Base-by-base conservation (phyloP, 2,113 vertebrate species). In the Leptobrachium leishanense region DNA sequence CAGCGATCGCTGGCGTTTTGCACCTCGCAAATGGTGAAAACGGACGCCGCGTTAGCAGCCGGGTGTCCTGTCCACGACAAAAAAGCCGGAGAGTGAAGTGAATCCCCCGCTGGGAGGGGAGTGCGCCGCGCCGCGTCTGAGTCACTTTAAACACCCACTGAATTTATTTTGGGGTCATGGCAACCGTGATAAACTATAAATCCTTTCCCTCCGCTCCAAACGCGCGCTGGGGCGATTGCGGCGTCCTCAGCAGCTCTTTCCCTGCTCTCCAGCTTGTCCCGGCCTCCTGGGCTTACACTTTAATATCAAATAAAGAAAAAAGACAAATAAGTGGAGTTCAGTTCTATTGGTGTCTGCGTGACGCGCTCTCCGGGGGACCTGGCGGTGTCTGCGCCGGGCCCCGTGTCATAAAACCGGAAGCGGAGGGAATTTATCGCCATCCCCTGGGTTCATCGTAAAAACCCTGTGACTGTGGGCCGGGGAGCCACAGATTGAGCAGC, bases 121-220 rank as follows among this genome's bases (percentile, higher is more conserved):
- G 85, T 86, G 68, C 83, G 74, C 57, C 83, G 82, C 62, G 75
- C 66, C 67, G 82, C 84, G 82, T 82, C 85, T 77, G 83, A 87
- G 83, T 85, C 85, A 83, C 81, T 82, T 87, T 72, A 76, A 82
- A 83, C 87, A 84, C 81, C 76, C 78, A 82, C 82, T 83, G 83
- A 83, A 90, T 88, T 87, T 90, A 88, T 89, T 86, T 90, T 79
- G 85, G 77, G 85, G 66, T 85, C 79, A 77, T 83, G 83, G 82
- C 85, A 88, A 84, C 83, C 84, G 83, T 82, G 72, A 83, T 78
- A 86, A 85, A 87, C 84, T 82, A 84, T 84, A 82, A 86, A 79
- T 84, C 67, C 86, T 88, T 87, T 85, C 86, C 84, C 84, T 78
- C 78, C 84, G 82, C 84, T 7, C 46, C 39, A 10, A 67, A 10